Percentiles rank a stretch among this genome's conserved stretches.
phyloP scores from a whole-genome alignment of 2,888 invertebrate genomes.

The Creontiades dilutus region DNA sequence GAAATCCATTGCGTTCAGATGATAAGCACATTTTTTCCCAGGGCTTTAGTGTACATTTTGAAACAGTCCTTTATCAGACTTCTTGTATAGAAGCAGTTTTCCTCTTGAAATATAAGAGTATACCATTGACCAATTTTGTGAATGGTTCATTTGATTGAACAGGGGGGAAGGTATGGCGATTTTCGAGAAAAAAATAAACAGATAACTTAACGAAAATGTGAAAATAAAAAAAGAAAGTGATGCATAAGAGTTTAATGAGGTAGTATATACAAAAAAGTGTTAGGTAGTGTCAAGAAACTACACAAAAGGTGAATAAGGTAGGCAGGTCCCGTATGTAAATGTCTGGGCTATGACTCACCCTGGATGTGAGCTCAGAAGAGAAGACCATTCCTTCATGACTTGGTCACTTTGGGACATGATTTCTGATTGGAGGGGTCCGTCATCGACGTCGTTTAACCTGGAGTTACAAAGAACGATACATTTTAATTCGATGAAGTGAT shows the following conservation, averaged over 20 bases:
- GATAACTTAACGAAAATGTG: neutral
- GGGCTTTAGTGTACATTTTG: no score
- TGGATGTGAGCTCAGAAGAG: conserved; percentile 79
- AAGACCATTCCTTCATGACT: conserved; percentile 82
- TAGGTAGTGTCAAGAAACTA: conserved; percentile 56
- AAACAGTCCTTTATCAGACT: no score
- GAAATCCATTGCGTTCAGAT: no score
- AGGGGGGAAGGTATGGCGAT: neutral
- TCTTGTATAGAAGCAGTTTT: no score
- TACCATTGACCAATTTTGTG: neutral
- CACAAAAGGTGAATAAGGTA: neutral
- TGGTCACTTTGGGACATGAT: conserved; percentile 80
- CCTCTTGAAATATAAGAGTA: neutral
- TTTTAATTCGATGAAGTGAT: no score
- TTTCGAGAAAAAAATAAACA: conserved; percentile 5
- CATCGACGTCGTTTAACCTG: conserved; percentile 81
- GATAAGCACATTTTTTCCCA: no score
- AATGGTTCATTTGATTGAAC: conserved; percentile 9
- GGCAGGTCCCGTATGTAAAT: conserved; percentile 34
- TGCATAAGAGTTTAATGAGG: conserved; percentile 63
- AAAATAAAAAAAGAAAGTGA: conserved; percentile 47
- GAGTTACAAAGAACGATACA: neutral
- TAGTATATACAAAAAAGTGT: conserved; percentile 63
- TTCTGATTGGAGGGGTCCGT: conserved; percentile 80
- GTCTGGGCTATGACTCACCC: conserved; percentile 76